Evolutionary conservation across 2,113 vertebrate species (phyloP).

Genomic region (Neomonachus schauinslandi): DNA sequence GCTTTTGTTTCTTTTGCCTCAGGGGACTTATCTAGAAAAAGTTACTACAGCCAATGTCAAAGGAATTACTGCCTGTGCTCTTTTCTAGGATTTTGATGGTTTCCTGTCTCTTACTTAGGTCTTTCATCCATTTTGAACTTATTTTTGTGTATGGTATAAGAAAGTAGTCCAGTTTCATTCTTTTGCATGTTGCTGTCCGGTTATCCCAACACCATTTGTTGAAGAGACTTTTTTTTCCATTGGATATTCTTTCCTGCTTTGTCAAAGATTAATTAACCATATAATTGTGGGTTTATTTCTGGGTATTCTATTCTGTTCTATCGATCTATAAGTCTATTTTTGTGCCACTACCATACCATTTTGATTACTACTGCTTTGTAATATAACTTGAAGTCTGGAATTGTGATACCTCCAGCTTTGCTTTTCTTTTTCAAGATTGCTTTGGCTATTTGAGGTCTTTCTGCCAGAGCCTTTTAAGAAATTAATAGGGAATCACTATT

Average conservation of each 20-base stretch:
- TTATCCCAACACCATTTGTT: background rate
- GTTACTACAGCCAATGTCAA: background rate
- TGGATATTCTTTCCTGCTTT: background rate
- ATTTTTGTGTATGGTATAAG: background rate
- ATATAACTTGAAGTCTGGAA: background rate
- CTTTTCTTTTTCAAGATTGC: background rate
- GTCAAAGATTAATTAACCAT: background rate
- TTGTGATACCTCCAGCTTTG: background rate
- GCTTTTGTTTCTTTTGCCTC: background rate
- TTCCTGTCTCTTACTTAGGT: background rate
- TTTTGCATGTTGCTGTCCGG: background rate
- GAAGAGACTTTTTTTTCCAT: background rate
- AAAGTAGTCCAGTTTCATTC: background rate
- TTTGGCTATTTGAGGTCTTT: background rate
- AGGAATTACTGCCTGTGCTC: background rate
- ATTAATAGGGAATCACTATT: background rate
- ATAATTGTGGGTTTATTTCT: background rate
- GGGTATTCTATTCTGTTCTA: background rate
- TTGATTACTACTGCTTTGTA: background rate
- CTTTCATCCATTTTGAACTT: background rate
- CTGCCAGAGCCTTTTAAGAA: background rate
- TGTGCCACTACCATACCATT: background rate
- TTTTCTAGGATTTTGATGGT: background rate
- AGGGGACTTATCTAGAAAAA: background rate
- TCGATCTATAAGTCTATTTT: background rate